Conservation (phyloP, 2,113 vertebrate species). For the Chrysemys picta region DNA sequence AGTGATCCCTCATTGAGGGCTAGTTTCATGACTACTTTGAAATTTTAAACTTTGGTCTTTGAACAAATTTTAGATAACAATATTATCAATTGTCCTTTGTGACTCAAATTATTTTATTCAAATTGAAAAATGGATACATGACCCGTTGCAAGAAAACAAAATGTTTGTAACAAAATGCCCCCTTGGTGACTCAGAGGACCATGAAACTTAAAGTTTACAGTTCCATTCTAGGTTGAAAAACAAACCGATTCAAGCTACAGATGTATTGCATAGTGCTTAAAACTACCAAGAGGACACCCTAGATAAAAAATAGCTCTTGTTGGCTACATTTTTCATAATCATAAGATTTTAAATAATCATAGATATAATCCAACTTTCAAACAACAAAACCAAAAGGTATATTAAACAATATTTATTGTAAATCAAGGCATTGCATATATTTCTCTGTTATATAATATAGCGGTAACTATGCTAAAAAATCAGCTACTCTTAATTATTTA, state of each 20-base stretch:
- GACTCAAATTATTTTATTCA: neutral
- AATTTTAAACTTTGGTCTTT: neutral
- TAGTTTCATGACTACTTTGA: slow-evolving; percentile 30
- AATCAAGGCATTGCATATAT: neutral
- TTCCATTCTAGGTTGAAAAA: neutral
- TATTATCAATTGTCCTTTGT: neutral
- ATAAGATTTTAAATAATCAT: neutral
- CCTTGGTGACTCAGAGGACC: neutral
- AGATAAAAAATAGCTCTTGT: neutral
- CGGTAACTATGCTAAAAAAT: neutral
- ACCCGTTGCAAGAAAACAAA: neutral
- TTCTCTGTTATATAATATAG: neutral
- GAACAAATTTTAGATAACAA: neutral
- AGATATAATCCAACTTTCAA: neutral
- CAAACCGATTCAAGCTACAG: neutral
- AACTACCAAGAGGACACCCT: neutral
- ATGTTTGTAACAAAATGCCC: neutral
- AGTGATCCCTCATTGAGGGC: slow-evolving; percentile 22
- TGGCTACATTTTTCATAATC: neutral
- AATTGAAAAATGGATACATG: neutral
- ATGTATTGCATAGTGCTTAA: neutral
- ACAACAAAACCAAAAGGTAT: neutral
- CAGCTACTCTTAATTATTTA: neutral
- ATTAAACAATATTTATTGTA: neutral
- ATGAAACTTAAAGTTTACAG: neutral